These are phyloP conservation scores for Hippasteria phrygiana DNA, from an alignment of 53 echinoderm and acorn worm genomes.

Conservation along the genomic window DNA sequence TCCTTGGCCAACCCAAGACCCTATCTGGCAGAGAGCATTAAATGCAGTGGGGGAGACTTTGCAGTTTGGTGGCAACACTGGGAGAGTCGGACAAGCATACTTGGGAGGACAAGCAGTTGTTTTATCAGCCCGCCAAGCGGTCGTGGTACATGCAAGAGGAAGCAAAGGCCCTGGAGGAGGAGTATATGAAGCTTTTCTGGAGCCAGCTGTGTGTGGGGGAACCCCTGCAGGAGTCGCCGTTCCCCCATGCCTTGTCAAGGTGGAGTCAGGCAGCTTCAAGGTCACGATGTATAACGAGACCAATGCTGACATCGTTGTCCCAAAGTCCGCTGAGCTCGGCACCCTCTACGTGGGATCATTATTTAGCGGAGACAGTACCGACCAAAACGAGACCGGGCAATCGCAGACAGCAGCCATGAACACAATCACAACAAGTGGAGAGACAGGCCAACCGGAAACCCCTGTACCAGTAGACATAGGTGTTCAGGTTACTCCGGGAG, in stretches of 20 bases:
- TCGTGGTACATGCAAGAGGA: no score
- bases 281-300: constrained; percentile 13
- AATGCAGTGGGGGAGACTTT: not conserved
- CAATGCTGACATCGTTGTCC: not conserved
- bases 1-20: not conserved
- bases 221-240: no score
- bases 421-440: not conserved
- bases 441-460: not conserved
- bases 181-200: no score
- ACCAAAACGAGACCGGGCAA: not conserved
- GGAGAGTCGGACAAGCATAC: not conserved
- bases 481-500: not conserved
- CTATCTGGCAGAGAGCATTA: constrained; percentile 28
- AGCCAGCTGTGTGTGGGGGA: no score
- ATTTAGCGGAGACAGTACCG: not conserved
- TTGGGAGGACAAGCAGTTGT: not conserved
- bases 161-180: no score
- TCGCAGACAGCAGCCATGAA: not conserved
- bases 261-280: constrained; percentile 2
- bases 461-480: not conserved
- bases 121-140: no score
- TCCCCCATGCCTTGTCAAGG: no score
- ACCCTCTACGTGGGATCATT: not conserved
- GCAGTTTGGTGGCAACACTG: no score
- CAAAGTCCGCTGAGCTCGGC: not conserved